phyloP scores from a whole-genome alignment of 2,797 vertebrate genomes.

The Ctenosaura bakeri region DNA sequence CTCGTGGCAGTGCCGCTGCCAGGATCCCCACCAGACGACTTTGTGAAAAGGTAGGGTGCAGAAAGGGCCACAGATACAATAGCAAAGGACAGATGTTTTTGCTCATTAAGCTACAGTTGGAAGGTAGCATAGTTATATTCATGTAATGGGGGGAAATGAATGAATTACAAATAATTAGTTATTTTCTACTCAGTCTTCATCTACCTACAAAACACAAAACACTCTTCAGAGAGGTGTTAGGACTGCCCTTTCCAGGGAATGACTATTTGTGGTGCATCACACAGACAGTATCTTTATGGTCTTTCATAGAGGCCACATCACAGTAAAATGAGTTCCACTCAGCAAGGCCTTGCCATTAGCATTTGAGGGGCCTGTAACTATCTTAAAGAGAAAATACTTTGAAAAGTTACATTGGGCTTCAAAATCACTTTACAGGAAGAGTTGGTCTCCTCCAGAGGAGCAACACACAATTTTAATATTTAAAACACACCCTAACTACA shows the following conservation, averaged over 20 bases:
- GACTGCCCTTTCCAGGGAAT: background rate
- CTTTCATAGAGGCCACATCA: background rate
- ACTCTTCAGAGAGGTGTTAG: background rate
- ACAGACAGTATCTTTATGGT: background rate
- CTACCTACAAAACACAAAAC: background rate
- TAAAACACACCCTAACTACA: background rate
- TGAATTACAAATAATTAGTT: background rate
- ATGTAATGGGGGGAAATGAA: too few relatives aligned
- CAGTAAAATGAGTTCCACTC: background rate
- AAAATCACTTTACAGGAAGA: background rate
- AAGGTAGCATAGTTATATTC: background rate
- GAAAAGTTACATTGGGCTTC: background rate
- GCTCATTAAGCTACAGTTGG: background rate
- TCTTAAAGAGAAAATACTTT: background rate
- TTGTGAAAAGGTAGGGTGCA: too few relatives aligned
- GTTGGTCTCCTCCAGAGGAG: background rate
- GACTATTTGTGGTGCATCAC: background rate
- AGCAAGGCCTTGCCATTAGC: background rate
- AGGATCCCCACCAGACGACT: too few relatives aligned
- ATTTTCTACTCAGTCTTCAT: background rate
- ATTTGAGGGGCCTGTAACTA: background rate
- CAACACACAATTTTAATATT: background rate
- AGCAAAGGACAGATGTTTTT: background rate
- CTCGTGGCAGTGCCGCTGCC: too few relatives aligned
- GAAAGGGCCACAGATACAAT: background rate